phyloP scores from a whole-genome alignment of 2,888 invertebrate genomes.

The Steinernema carpocapsae region DNA sequence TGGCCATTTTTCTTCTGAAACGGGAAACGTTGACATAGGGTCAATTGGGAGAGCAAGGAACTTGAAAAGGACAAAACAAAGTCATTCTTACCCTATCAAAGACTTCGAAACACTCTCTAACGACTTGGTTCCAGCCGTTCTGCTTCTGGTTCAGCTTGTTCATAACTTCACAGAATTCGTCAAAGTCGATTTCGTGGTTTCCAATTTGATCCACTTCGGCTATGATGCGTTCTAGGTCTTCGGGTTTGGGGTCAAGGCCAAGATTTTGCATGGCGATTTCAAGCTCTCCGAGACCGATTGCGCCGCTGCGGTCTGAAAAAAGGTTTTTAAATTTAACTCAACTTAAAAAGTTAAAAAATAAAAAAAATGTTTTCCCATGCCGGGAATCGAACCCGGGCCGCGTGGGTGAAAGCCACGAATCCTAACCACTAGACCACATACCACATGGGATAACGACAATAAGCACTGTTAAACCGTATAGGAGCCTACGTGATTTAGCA shows the following conservation, averaged over 20 bases:
- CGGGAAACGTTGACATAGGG: too few species aligned
- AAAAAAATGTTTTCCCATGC: constrained; percentile 50
- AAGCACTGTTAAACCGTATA: too few species aligned
- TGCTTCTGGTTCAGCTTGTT: constrained; percentile 64
- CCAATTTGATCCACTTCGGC: constrained; percentile 67
- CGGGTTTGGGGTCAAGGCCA: constrained; percentile 63
- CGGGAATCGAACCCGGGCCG: constrained; percentile 63
- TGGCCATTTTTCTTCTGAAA: constrained; percentile 63
- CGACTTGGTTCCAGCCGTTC: constrained; percentile 65
- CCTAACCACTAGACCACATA: constrained; percentile 60
- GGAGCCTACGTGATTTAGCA: too few species aligned
- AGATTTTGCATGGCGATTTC: constrained; percentile 65
- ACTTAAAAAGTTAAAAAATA: too few species aligned
- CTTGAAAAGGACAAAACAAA: too few species aligned
- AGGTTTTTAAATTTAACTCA: not conserved
- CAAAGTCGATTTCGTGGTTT: constrained; percentile 68
- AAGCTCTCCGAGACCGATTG: constrained; percentile 57
- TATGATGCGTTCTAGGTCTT: constrained; percentile 65
- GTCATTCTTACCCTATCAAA: constrained; percentile 64
- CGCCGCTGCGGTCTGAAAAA: constrained; percentile 48
- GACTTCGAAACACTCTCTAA: constrained; percentile 65
- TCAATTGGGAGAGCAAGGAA: too few species aligned
- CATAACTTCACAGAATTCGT: constrained; percentile 62
- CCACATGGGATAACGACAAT: too few species aligned
- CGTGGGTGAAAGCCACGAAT: constrained; percentile 62